A percentile compares a stretch with the other conserved stretches of the same genome.
Conservation (phyloP, 2,113 vertebrate genomes). For the Hydrolagus affinis region DNA sequence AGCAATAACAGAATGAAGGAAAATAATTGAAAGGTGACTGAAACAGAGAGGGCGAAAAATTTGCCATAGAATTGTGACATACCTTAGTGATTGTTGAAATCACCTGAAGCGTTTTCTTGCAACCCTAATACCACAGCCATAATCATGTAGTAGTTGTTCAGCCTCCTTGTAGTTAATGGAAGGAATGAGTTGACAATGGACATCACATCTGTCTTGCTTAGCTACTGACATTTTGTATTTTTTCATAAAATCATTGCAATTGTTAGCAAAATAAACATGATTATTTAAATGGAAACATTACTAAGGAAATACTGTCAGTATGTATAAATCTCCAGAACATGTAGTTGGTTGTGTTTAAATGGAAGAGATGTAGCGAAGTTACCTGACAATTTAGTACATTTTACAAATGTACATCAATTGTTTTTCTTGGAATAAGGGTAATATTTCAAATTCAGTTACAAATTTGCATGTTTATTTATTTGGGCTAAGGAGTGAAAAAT, state of each 20-base stretch:
- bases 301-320: neutral
- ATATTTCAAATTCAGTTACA: neutral
- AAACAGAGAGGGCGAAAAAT: neutral
- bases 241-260: neutral
- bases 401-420: neutral
- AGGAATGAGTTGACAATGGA: no score
- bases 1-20: neutral
- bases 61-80: no score
- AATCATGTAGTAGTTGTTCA: neutral
- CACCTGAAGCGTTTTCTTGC: neutral
- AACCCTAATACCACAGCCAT: neutral
- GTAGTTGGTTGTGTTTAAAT: neutral
- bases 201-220: neutral
- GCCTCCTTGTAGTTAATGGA: no score
- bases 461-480: no score
- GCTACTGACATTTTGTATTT: neutral
- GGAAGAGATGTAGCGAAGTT: neutral
- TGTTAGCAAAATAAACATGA: neutral
- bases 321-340: neutral
- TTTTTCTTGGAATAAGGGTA: neutral
- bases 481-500: neutral
- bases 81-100: neutral
- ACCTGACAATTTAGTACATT: neutral
- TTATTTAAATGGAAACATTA: neutral
- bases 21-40: conserved; percentile 28